A percentile compares a stretch with the other conserved stretches of the same genome.
Evolutionary conservation across 1,140 invertebrate genomes (phyloP).

Genomic region (Scaptomyza pallida): DNA sequence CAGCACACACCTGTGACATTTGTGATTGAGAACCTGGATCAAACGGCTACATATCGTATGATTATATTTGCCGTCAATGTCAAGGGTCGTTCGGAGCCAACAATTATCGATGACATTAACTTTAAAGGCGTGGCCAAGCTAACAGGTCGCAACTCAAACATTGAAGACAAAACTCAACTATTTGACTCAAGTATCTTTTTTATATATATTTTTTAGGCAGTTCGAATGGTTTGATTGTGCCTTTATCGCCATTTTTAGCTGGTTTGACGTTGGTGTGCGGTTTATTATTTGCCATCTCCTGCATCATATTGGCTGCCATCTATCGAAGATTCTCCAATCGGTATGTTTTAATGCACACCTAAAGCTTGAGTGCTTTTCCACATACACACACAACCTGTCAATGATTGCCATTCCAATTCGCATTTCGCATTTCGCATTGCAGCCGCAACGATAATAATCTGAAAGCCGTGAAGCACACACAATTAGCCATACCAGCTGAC

Average conservation of each 20-base stretch:
- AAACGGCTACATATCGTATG: conserved; percentile 90
- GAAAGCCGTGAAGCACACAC: conserved; percentile 83
- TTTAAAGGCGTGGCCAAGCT: conserved; percentile 90
- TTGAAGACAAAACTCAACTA: not conserved
- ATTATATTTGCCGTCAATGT: conserved; percentile 92
- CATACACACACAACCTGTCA: conserved; percentile 35
- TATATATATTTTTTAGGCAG: conserved; percentile 71
- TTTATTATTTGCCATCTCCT: conserved; percentile 88
- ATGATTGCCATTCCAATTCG: conserved; percentile 6
- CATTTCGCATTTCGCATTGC: conserved; percentile 50
- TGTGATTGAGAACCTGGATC: conserved; percentile 90
- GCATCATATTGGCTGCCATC: conserved; percentile 89
- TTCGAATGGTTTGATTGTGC: conserved; percentile 84
- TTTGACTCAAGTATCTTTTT: not conserved
- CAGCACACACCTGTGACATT: conserved; percentile 87
- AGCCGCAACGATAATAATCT: conserved; percentile 82
- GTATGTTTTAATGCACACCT: conserved; percentile 51
- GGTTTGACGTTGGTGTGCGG: conserved; percentile 89
- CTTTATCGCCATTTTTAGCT: conserved; percentile 89
- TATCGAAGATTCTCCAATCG: conserved; percentile 86
- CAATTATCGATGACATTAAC: conserved; percentile 92
- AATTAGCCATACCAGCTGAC: conserved; percentile 80
- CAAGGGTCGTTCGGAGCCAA: conserved; percentile 92
- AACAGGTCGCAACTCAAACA: conserved; percentile 85
- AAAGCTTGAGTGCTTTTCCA: conserved; percentile 32